A percentile compares a stretch with the other conserved stretches of the same genome.
Evolutionary conservation across 2,797 vertebrate genomes (phyloP).

Genomic region (Botia almorhae): DNA sequence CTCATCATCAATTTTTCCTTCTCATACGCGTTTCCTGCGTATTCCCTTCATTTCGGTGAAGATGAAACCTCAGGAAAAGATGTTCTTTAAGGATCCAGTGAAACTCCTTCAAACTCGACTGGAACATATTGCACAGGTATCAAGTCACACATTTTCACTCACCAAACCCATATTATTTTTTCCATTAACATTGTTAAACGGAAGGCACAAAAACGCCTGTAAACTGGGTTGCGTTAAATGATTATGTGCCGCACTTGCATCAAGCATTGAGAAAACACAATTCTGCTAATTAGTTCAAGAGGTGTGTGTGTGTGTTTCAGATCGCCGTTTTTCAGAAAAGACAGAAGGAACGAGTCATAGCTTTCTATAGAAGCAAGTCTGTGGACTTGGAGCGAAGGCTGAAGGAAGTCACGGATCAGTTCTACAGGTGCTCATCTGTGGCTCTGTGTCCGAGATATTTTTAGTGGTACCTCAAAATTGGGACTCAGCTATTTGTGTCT

Average conservation of each 20-base stretch:
- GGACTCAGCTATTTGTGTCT: constrained; percentile 42
- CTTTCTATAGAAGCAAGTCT: constrained; percentile 80
- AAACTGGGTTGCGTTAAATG: not conserved
- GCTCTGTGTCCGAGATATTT: not conserved
- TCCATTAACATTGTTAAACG: not conserved
- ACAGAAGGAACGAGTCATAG: constrained; percentile 79
- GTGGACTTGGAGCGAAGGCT: constrained; percentile 77
- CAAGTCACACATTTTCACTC: not conserved
- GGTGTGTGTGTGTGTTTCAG: constrained; percentile 64
- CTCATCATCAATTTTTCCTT: not conserved
- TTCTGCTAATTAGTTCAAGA: not conserved
- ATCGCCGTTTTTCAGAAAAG: constrained; percentile 83
- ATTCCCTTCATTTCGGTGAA: constrained; percentile 56
- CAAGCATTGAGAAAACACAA: not conserved
- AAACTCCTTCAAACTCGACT: constrained; percentile 80
- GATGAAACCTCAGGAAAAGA: constrained; percentile 87
- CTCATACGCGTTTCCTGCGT: constrained; percentile 29
- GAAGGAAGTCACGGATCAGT: constrained; percentile 75
- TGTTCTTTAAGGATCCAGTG: constrained; percentile 84
- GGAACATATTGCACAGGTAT: constrained; percentile 83
- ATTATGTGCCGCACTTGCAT: not conserved
- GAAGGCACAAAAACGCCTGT: not conserved
- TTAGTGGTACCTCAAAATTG: not conserved
- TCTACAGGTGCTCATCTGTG: constrained; percentile 67
- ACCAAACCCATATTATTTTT: not conserved